phyloP scores from a whole-genome alignment of 1,140 invertebrate species.

The Paraescarpia echinospica region DNA sequence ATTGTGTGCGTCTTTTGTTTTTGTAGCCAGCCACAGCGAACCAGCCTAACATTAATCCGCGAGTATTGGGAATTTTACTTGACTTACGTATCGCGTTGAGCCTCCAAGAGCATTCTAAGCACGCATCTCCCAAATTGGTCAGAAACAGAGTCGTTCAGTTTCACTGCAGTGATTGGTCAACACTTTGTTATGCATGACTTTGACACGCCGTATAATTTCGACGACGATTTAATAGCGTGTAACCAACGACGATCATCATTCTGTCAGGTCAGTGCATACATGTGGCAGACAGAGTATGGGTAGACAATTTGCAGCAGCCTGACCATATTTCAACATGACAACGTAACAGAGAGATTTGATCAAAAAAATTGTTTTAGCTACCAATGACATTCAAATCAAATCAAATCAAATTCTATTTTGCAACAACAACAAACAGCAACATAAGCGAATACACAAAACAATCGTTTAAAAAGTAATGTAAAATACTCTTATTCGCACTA shows the following conservation, averaged over 20 bases:
- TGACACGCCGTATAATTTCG: background rate
- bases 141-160: background rate
- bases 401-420: too few species aligned
- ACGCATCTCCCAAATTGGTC: background rate
- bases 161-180: background rate
- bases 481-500: background rate
- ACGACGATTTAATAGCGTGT: background rate
- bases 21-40: background rate
- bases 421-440: too few species aligned
- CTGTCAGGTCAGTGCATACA: too few species aligned
- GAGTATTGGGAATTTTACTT: background rate
- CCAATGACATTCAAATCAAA: too few species aligned
- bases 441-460: too few species aligned
- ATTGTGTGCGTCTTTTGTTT: too few species aligned
- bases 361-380: background rate
- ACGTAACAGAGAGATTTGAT: background rate
- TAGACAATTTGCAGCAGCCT: background rate
- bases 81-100: background rate
- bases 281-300: background rate
- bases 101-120: background rate
- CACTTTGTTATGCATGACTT: background rate
- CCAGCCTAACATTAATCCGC: too few species aligned
- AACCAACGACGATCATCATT: background rate
- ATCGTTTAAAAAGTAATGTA: too few species aligned
- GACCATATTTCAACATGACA: background rate